Conservation (phyloP, 1,140 invertebrate genomes). For the Neuroterus valhalla region DNA sequence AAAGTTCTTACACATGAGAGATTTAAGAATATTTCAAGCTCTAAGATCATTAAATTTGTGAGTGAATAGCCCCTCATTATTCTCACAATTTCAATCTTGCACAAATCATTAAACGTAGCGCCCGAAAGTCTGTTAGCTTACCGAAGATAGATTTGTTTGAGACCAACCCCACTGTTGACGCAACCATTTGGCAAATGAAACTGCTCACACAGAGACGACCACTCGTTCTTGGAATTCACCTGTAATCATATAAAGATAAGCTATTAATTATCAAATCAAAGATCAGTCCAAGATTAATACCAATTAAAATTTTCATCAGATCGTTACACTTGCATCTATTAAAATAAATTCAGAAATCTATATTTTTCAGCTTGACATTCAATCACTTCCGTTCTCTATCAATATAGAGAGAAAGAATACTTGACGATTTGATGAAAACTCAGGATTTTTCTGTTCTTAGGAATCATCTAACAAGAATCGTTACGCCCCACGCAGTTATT, state of each 20-base stretch:
- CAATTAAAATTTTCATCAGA: too few species aligned
- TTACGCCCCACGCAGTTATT: too few species aligned
- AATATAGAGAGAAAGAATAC: too few species aligned
- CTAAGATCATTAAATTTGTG: too few species aligned
- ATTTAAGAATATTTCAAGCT: too few species aligned
- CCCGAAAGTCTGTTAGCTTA: conserved; percentile 72
- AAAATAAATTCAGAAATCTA: neutral
- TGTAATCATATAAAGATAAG: conserved; percentile 72
- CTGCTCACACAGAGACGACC: conserved; percentile 86
- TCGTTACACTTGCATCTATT: neutral
- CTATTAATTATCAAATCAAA: neutral
- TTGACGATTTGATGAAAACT: too few species aligned
- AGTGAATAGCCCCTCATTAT: neutral
- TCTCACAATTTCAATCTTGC: neutral
- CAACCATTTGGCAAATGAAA: conserved; percentile 87
- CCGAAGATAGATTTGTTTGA: conserved; percentile 92
- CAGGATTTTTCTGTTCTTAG: too few species aligned
- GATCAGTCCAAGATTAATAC: too few species aligned
- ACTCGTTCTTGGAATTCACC: conserved; percentile 90
- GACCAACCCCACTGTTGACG: conserved; percentile 89
- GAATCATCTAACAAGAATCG: too few species aligned
- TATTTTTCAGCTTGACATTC: too few species aligned
- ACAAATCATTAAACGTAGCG: neutral
- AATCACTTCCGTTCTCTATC: too few species aligned
- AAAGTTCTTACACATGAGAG: too few species aligned